phyloP scores from a whole-genome alignment of 2,113 vertebrate species.

The Oriolus oriolus region DNA sequence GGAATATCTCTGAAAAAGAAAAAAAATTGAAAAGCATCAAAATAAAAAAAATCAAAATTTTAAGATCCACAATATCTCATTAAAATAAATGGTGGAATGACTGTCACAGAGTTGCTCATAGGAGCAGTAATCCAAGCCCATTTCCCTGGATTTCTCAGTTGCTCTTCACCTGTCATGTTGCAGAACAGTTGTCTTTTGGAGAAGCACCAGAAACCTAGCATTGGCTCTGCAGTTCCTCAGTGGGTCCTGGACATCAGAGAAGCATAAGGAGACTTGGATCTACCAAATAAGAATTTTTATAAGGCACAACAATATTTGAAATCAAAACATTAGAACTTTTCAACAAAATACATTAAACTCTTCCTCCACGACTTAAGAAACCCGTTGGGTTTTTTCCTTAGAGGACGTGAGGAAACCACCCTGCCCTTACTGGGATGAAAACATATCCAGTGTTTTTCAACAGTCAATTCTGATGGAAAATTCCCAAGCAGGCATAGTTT shows the following conservation, averaged over 20 bases:
- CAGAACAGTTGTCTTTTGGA: background rate
- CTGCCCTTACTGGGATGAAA: background rate
- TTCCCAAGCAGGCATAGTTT: background rate
- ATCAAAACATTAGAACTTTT: background rate
- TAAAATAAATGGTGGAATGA: background rate
- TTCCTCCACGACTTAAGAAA: background rate
- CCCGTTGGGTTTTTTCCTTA: fast-evolving
- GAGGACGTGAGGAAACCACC: background rate
- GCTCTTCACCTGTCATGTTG: background rate
- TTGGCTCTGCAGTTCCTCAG: background rate
- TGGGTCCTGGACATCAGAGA: background rate
- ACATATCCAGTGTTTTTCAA: background rate
- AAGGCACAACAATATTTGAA: background rate
- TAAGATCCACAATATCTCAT: background rate
- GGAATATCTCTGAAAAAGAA: background rate
- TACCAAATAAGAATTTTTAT: background rate
- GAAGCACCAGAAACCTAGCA: background rate
- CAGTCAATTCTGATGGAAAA: background rate
- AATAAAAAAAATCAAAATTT: background rate
- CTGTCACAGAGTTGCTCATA: background rate
- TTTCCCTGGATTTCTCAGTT: background rate
- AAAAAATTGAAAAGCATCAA: fast-evolving
- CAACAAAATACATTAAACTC: background rate
- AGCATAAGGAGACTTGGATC: background rate
- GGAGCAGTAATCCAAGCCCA: background rate